Evolutionary conservation across 1,140 invertebrate species (phyloP).

Genomic region (Oncopeltus fasciatus): DNA sequence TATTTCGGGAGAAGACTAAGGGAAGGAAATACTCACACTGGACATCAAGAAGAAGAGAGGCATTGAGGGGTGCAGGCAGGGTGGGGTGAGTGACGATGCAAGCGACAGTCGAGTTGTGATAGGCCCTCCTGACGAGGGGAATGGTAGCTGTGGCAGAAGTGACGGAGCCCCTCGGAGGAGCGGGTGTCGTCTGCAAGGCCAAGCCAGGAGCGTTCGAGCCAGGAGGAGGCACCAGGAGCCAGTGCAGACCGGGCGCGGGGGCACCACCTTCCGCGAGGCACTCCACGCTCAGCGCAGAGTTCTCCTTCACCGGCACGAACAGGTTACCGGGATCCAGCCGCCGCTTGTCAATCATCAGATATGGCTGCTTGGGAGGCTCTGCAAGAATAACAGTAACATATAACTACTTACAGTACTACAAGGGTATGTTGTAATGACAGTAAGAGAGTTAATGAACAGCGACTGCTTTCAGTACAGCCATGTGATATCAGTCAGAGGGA

Average conservation of each 20-base stretch:
- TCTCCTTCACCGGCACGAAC: conserved; percentile 68
- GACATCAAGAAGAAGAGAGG: conserved; percentile 58
- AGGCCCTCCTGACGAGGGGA: conserved; percentile 47
- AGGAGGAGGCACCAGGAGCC: conserved; percentile 41
- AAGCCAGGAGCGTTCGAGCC: conserved; percentile 25
- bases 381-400: too few relatives aligned
- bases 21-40: conserved; percentile 71
- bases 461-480: too few relatives aligned
- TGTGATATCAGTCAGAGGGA: too few relatives aligned
- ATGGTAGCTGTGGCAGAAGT: conserved; percentile 45
- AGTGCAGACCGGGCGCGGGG: conserved; percentile 54
- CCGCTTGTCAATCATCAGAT: conserved; percentile 61
- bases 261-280: conserved; percentile 73
- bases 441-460: too few relatives aligned
- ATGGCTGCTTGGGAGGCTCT: conserved; percentile 63
- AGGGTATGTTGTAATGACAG: too few relatives aligned
- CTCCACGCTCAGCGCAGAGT: conserved; percentile 57
- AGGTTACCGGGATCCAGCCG: conserved; percentile 66
- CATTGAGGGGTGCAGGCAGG: conserved; percentile 46
- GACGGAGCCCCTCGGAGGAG: conserved; percentile 24
- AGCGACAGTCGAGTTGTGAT: conserved; percentile 58
- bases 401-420: too few relatives aligned
- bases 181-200: conserved; percentile 35
- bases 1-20: too few relatives aligned
- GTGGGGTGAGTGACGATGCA: conserved; percentile 59